A percentile compares a stretch with the other conserved stretches of the same genome.
Conservation (phyloP, 2,113 vertebrate species). For the Lamprologus callipterus region DNA sequence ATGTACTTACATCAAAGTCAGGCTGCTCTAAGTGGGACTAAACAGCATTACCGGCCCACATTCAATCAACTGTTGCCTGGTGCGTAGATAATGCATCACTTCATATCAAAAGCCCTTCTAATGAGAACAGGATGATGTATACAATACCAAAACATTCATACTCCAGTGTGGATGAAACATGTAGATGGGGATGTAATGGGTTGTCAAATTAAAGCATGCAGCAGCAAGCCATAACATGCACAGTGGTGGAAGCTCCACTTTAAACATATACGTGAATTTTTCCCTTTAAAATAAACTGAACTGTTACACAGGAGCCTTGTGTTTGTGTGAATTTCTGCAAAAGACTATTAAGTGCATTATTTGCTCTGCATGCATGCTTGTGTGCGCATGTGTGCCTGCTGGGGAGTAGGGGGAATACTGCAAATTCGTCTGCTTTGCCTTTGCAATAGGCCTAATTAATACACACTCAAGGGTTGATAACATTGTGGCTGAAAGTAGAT, state of each 20-base stretch:
- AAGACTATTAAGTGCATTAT: neutral
- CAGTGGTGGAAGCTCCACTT: neutral
- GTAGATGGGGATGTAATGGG: slow-evolving; percentile 39
- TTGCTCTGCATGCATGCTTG: neutral
- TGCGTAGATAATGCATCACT: slow-evolving; percentile 62
- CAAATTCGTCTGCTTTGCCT: slow-evolving; percentile 45
- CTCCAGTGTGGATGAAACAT: slow-evolving; percentile 48
- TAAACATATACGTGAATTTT: neutral
- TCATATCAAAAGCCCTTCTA: slow-evolving; percentile 66
- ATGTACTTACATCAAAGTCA: slow-evolving; percentile 68
- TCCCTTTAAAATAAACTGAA: neutral
- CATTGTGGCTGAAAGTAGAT: slow-evolving; percentile 66
- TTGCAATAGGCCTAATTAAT: slow-evolving; percentile 72
- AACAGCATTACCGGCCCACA: slow-evolving; percentile 52
- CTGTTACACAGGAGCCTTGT: neutral
- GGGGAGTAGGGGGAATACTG: slow-evolving; percentile 13
- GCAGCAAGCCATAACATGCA: neutral
- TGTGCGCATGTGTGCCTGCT: neutral
- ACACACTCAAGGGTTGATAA: slow-evolving; percentile 68
- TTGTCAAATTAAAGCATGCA: slow-evolving; percentile 39
- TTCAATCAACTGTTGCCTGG: slow-evolving; percentile 61
- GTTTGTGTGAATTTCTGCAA: neutral
- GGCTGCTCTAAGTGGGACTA: slow-evolving; percentile 43
- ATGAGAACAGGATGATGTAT: slow-evolving; percentile 62
- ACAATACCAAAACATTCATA: slow-evolving; percentile 41